Evolutionary conservation across 2,888 invertebrate species (phyloP).

Genomic region (Lottia scabra): DNA sequence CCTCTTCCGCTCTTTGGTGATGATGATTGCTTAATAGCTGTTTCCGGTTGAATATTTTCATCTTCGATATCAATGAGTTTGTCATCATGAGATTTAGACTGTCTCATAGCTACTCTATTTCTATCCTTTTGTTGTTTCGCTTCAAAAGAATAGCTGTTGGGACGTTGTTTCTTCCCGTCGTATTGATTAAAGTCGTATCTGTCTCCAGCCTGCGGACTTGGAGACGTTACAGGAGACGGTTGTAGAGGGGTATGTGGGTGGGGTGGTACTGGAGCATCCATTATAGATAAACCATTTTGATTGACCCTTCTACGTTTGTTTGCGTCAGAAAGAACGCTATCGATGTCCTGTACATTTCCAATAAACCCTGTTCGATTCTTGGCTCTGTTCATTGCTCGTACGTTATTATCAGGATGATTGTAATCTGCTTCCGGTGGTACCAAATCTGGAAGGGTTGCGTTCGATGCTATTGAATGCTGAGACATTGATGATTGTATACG

Average conservation of each 20-base stretch:
- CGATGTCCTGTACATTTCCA: constrained; percentile 45
- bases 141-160: constrained; percentile 39
- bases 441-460: constrained; percentile 47
- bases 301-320: constrained; percentile 13
- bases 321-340: constrained; percentile 51
- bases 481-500: constrained; percentile 34
- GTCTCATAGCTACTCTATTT: constrained; percentile 19
- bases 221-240: constrained; percentile 30
- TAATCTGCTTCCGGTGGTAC: constrained; percentile 34
- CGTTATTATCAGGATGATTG: constrained; percentile 21
- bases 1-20: constrained; percentile 14
- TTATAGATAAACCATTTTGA: constrained; percentile 20
- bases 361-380: constrained; percentile 42
- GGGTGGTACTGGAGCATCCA: constrained; percentile 37
- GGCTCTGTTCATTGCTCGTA: constrained; percentile 29
- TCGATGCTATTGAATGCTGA: constrained; percentile 37
- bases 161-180: constrained; percentile 26
- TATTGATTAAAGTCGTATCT: constrained; percentile 31
- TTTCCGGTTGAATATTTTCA: constrained; percentile 21
- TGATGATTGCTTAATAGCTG: constrained; percentile 12
- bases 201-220: constrained; percentile 31
- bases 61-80: constrained; percentile 36
- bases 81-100: constrained; percentile 37
- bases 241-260: constrained; percentile 37
- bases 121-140: constrained; percentile 20